Conservation (phyloP, 2,797 vertebrate genomes). For the Pristis pectinata region DNA sequence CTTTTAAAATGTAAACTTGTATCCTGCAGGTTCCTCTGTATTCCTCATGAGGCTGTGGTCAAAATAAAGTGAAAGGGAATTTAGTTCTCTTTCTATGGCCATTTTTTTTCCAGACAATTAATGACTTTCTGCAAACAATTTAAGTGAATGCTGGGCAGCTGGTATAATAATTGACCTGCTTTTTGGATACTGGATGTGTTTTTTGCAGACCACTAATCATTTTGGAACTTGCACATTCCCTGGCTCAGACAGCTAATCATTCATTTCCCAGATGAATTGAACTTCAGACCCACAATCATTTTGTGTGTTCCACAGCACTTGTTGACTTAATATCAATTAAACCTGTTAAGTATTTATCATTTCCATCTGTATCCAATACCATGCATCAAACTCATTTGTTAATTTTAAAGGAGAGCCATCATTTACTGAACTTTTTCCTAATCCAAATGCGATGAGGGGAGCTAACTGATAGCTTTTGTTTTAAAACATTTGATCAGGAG, state of each 20-base stretch:
- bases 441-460: background rate
- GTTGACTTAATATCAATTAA: background rate
- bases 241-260: background rate
- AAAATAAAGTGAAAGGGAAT: background rate
- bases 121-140: slow-evolving; percentile 7
- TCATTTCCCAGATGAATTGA: background rate
- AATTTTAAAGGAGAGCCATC: background rate
- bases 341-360: background rate
- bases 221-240: background rate
- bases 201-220: background rate
- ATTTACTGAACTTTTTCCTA: background rate
- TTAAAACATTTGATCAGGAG: background rate
- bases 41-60: background rate
- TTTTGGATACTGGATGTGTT: background rate
- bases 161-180: background rate
- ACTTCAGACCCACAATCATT: background rate
- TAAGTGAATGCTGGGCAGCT: background rate
- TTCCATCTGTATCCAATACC: background rate
- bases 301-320: no score
- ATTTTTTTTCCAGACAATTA: background rate
- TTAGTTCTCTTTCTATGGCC: background rate
- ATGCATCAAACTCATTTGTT: background rate
- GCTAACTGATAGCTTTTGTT: background rate
- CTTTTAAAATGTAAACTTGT: background rate
- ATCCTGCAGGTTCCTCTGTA: background rate